These are phyloP conservation scores for Drosophila antonietae DNA, from an alignment of 2,888 invertebrate species.

Conservation along the genomic window DNA sequence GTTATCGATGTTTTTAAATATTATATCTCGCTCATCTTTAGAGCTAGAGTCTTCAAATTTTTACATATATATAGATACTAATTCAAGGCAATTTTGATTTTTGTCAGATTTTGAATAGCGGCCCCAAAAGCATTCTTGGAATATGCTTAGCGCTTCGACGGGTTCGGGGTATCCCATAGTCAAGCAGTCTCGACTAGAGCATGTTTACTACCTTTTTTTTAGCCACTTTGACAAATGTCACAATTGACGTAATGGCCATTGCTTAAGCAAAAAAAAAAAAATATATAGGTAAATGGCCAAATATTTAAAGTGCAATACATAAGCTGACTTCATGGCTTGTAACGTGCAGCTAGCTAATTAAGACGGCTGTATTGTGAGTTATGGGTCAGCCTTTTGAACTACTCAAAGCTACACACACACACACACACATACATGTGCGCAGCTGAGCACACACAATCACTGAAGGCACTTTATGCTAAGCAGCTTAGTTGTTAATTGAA, in stretches of 20 bases:
- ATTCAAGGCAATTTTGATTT: too few species aligned
- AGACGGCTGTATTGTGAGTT: constrained; percentile 47
- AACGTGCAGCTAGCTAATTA: constrained; percentile 60
- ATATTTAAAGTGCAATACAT: constrained; percentile 41
- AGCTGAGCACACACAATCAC: constrained; percentile 29
- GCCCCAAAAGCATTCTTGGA: too few species aligned
- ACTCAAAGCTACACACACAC: constrained; percentile 16
- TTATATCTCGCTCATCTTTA: too few species aligned
- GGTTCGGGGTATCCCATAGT: too few species aligned
- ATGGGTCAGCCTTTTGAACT: constrained; percentile 60
- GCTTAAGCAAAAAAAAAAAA: constrained; percentile 16
- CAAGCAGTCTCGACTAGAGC: too few species aligned
- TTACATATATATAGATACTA: too few species aligned
- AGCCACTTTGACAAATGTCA: constrained; percentile 28
- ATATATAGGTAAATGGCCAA: constrained; percentile 26
- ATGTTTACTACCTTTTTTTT: background rate
- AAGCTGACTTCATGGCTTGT: constrained; percentile 33
- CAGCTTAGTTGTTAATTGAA: constrained; percentile 77
- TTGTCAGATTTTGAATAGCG: too few species aligned
- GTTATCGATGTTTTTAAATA: too few species aligned
- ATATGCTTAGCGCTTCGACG: too few species aligned
- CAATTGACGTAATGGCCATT: constrained; percentile 32
- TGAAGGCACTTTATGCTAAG: constrained; percentile 66
- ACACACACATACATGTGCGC: background rate
- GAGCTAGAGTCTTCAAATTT: too few species aligned